These are phyloP conservation scores for Crossaster papposus DNA, from an alignment of 53 echinoderm and acorn worm genomes.

Conservation along the genomic window DNA sequence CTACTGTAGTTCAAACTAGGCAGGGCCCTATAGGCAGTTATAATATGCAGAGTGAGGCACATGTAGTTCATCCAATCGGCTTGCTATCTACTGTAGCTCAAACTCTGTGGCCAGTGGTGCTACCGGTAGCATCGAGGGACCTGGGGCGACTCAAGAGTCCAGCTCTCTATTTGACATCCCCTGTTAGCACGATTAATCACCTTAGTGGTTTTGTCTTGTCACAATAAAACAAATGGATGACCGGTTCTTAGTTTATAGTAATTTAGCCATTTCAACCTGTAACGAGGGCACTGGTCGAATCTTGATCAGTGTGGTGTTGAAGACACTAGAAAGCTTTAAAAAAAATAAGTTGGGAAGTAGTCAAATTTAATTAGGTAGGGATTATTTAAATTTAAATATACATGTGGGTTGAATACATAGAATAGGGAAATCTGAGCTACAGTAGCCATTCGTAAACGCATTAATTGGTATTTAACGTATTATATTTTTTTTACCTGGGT, in stretches of 20 bases:
- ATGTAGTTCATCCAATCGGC: conserved; percentile 46
- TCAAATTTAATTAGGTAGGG: no score
- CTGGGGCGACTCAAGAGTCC: neutral
- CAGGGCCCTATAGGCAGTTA: neutral
- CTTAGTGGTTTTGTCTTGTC: neutral
- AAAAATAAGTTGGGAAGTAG: no score
- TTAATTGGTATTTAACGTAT: no score
- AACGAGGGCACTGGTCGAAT: neutral
- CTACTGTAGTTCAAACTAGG: no score
- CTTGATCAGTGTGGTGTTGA: neutral
- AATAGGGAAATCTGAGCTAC: no score
- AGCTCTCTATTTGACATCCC: neutral
- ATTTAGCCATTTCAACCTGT: neutral
- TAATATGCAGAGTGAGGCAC: conserved; percentile 13
- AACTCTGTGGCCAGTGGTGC: neutral
- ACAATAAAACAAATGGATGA: neutral
- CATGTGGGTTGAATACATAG: no score
- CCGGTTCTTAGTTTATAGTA: neutral
- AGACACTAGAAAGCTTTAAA: no score
- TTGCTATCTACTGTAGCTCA: conserved; percentile 36
- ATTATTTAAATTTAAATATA: no score
- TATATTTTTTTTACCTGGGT: no score
- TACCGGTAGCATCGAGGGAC: neutral
- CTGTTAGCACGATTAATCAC: neutral
- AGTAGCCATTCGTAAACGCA: no score